Evolutionary conservation across 2,797 vertebrate genomes (phyloP), one percentile per base, ranked within the genome.

Genomic region (Babyrousa celebensis): DNA sequence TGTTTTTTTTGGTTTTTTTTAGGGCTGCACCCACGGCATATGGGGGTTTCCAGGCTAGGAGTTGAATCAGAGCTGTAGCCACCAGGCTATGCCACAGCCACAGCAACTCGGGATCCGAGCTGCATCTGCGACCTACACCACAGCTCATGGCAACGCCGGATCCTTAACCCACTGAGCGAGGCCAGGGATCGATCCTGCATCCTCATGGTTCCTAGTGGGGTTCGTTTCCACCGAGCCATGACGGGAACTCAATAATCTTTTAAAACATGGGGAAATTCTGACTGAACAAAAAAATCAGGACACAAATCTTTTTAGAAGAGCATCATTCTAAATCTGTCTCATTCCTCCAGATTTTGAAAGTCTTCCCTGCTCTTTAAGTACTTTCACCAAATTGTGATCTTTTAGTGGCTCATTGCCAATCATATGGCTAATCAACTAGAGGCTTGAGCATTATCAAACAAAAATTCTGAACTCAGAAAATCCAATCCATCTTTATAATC

Each of bases 381-480:
- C 78, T 94, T 95, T 91, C 56, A 77, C 54, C 78, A 94, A 85
- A 88, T 43, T 94, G 20, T 94, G 48, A 70, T 60, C 62, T 88
- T n/a, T 95, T 79, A 70, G 56, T 83, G 63, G 29, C 56, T 94
- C n/a, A 27, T 10, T 48, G 70, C 52, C 84, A 70, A 78, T 78
- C 40, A 72, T 78, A 29, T 75, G 58, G 40, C 86, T 93, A 88
- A 88, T 32, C 78, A 93, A 75, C 52, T 85, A 63, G 84, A 83
- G 70, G 23, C 32, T 29, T 94, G 32, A 86, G 23, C 12, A 92
- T 52, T 84, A 86, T n/a, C 56, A 82, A 91, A 91, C 56, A 91
- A 89, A 91, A 94, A 89, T 78, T 95, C 40, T 95, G 56, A 96
- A 91, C 58, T 91, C 58, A 36, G 56, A 94, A 93, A 91, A 63